Evolutionary conservation across 2,888 invertebrate species (phyloP).

Genomic region (Eledona agricola): DNA sequence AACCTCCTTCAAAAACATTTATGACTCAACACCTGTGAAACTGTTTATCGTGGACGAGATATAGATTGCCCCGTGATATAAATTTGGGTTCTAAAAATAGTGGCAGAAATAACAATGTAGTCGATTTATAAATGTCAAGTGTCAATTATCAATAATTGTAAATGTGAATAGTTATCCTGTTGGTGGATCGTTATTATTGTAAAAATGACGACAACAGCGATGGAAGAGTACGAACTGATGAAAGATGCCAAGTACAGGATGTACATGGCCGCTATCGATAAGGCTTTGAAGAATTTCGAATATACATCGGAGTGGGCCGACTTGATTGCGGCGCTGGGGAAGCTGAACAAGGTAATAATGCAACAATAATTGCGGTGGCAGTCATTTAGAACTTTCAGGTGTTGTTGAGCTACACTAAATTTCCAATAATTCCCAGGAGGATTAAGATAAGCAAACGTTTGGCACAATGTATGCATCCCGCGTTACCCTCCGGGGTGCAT

Average conservation of each 20-base stretch:
- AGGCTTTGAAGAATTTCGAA: slow-evolving; percentile 89
- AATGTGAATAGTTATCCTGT: slow-evolving; percentile 18
- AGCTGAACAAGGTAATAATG: slow-evolving; percentile 81
- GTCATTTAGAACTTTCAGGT: slow-evolving; percentile 69
- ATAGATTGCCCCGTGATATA: no score
- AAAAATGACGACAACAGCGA: slow-evolving; percentile 66
- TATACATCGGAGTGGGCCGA: slow-evolving; percentile 97
- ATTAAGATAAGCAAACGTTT: slow-evolving; percentile 89
- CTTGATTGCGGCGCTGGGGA: slow-evolving; percentile 87
- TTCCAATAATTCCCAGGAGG: slow-evolving; percentile 84
- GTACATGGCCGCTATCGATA: slow-evolving; percentile 84
- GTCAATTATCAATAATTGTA: slow-evolving; percentile 34
- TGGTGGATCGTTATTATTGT: neutral
- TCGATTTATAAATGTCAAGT: slow-evolving; percentile 34
- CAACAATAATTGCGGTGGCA: slow-evolving; percentile 32
- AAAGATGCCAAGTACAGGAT: slow-evolving; percentile 83
- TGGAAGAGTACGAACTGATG: slow-evolving; percentile 83
- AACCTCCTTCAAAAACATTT: no score
- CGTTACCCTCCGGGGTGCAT: slow-evolving; percentile 90
- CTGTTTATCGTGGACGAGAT: no score
- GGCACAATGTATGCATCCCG: slow-evolving; percentile 94
- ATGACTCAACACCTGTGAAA: no score
- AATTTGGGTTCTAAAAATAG: no score
- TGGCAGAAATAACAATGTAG: slow-evolving; percentile 11
- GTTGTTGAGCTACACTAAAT: slow-evolving; percentile 79